Evolutionary conservation across 35 echinoderm and acorn worm species (phyloP), one percentile per base, ranked within the genome.

Genomic region (Stichopus chloronotus): DNA sequence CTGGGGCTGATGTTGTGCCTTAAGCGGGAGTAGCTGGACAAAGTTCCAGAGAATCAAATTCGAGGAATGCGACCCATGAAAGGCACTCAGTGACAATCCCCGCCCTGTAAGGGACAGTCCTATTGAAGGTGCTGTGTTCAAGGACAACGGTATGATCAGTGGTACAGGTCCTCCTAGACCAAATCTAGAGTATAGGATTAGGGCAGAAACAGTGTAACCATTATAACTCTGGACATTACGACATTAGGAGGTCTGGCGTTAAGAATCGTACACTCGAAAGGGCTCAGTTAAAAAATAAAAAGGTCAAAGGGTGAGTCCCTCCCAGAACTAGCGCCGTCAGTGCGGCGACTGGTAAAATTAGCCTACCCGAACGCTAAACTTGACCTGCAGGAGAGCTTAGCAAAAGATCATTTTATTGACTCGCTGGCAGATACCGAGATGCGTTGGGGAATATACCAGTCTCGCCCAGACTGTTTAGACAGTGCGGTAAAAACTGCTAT

Each of bases 381-480:
- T 23, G 85, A 87, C 7, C 85, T 87, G 7, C 85, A 87, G 52
- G 85, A 87, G 57, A 63, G 25, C 30, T 57, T 84, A 10, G 85
- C 59, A 0, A 87, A 22, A 63, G 85, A 68, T 24, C n/a, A 87
- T 14, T 87, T 87, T 87, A 87, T 5, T 87, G 84, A 87, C 17
- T 8, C 84, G 8, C 59, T 87, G 58, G 19, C 83, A 56, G 83
- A 19, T 13, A 58, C 83, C 23, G 83, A 86, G 55, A 87, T 87
- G 59, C 84, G 84, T 6, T 87, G 56, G 84, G 84, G 84, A 60
- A 52, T 87, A 14, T 65, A 87, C 14, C 84, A 87, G 84, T 87
- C 84, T 87, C n/a, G 16, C n/a, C 84, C 84, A 65, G 9, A 54
- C 7, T 87, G 84, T 63, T 43, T 87, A 23, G 84, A 65, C 57